Evolutionary conservation across 2,888 invertebrate species (phyloP).

Genomic region (Clivina fossor): DNA sequence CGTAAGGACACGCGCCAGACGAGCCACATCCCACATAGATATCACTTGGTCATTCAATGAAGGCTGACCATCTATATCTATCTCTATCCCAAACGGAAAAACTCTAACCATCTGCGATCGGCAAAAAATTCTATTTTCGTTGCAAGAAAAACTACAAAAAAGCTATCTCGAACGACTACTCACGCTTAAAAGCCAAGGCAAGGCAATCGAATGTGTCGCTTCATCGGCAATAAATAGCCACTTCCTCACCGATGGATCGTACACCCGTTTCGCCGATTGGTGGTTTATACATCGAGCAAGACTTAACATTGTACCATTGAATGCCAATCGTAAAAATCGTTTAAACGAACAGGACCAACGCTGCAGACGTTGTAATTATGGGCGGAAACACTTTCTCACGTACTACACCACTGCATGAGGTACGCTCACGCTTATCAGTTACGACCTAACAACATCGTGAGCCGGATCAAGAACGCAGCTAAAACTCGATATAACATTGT

Average conservation of each 20-base stretch:
- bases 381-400: too few relatives aligned
- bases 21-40: background rate
- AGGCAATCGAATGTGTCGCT: constrained; percentile 30
- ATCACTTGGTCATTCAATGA: constrained; percentile 2
- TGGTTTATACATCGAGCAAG: constrained; percentile 40
- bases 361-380: constrained; percentile 42
- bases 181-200: constrained; percentile 27
- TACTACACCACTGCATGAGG: constrained; percentile 43
- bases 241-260: constrained; percentile 34
- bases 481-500: too few relatives aligned
- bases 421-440: constrained; percentile 40
- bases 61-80: background rate
- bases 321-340: constrained; percentile 17
- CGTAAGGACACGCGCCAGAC: background rate
- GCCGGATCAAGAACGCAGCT: too few relatives aligned
- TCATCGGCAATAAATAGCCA: constrained; percentile 28
- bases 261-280: constrained; percentile 41
- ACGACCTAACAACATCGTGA: constrained; percentile 38
- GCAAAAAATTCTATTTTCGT: background rate
- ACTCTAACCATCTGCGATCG: too few relatives aligned
- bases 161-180: constrained; percentile 10
- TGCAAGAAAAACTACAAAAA: background rate
- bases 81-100: too few relatives aligned
- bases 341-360: constrained; percentile 37
- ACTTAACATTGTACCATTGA: constrained; percentile 31